Conservation (phyloP, 2,888 invertebrate species). For the Stenotaenia linearis region DNA sequence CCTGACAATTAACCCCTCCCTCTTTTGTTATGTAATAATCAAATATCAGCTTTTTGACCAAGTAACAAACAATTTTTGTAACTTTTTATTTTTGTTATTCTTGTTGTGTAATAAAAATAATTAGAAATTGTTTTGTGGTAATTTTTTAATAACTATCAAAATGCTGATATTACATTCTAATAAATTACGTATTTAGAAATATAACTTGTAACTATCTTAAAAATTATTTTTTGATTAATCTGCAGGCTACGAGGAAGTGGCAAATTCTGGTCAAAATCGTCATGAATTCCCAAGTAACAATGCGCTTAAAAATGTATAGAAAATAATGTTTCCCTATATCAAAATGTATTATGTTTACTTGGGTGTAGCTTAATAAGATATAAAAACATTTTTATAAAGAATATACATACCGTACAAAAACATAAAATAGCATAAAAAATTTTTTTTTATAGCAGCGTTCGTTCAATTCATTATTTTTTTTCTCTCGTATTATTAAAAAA, state of each 20-base stretch:
- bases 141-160: background rate
- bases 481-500: too few species aligned
- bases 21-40: background rate
- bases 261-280: slow-evolving; percentile 33
- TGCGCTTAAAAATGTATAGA: background rate
- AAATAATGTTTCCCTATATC: background rate
- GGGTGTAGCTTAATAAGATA: background rate
- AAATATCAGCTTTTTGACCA: slow-evolving; percentile 21
- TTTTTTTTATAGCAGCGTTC: too few species aligned
- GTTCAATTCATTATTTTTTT: too few species aligned
- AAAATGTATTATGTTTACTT: background rate
- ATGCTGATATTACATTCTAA: slow-evolving; percentile 7
- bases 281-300: background rate
- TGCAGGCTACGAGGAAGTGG: slow-evolving; percentile 35
- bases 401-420: background rate
- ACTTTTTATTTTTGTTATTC: background rate
- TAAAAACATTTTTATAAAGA: background rate
- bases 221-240: slow-evolving; percentile 29
- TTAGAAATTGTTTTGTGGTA: background rate
- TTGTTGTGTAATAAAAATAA: background rate
- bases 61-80: background rate
- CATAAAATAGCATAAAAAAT: background rate
- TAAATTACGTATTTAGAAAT: background rate
- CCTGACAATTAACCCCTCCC: background rate
- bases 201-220: background rate